Evolutionary conservation across 2,113 vertebrate genomes (phyloP).

Genomic region (Tricholaema leucomelas): DNA sequence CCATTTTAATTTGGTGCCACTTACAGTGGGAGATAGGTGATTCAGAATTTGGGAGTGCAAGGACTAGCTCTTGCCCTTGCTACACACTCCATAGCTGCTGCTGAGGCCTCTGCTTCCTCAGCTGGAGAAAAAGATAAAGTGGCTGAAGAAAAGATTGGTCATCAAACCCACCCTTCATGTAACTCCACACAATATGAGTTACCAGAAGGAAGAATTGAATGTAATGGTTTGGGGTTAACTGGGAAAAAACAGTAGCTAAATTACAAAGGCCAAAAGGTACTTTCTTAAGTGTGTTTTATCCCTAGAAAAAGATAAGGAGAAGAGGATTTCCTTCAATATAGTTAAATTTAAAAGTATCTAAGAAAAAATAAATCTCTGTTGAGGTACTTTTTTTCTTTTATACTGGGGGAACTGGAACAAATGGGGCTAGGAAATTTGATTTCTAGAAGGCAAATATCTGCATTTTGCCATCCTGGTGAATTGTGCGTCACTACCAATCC

Average conservation of each 20-base stretch:
- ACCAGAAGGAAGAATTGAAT: not conserved
- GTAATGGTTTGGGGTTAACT: not conserved
- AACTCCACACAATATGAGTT: not conserved
- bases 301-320: not conserved
- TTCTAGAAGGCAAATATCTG: not conserved
- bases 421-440: not conserved
- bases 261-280: not conserved
- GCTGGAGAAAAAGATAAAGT: not conserved
- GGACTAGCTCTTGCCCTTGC: not conserved
- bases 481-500: not conserved
- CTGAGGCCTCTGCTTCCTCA: not conserved
- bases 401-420: not conserved
- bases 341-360: not conserved
- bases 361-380: not conserved
- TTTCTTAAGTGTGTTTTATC: not conserved
- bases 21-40: not conserved
- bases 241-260: not conserved
- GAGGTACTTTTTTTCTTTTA: not conserved
- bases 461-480: not conserved
- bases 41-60: not conserved
- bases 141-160: not conserved
- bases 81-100: not conserved
- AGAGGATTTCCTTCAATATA: not conserved
- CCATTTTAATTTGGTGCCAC: not conserved
- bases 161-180: not conserved